These are phyloP conservation scores for Cyaniris semiargus DNA, from an alignment of 2,888 invertebrate species.

Conservation along the genomic window DNA sequence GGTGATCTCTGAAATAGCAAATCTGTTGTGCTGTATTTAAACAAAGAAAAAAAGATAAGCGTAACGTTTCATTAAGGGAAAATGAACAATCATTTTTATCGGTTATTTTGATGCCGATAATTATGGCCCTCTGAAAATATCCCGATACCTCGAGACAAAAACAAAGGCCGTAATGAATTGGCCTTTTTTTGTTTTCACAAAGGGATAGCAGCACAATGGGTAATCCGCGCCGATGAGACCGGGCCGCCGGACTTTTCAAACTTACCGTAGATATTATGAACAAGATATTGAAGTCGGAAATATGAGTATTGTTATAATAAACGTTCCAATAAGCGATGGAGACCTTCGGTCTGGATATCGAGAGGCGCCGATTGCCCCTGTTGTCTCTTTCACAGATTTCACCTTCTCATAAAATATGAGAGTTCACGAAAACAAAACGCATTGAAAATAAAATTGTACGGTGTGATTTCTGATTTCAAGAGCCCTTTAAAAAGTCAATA, in stretches of 20 bases:
- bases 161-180: conserved; percentile 41
- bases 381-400: background rate
- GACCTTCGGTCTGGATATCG: background rate
- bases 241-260: conserved; percentile 41
- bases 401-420: background rate
- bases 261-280: conserved; percentile 36
- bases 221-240: conserved; percentile 40
- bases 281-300: conserved; percentile 19
- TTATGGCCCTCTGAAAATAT: conserved; percentile 38
- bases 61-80: conserved; percentile 26
- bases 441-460: background rate
- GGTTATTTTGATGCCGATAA: conserved; percentile 37
- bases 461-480: background rate
- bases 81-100: conserved; percentile 27
- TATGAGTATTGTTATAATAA: conserved; percentile 19
- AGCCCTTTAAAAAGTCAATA: background rate
- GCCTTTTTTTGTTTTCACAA: conserved; percentile 41
- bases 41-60: conserved; percentile 29
- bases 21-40: conserved; percentile 3
- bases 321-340: background rate
- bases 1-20: background rate
- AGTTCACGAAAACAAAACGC: background rate
- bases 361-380: conserved; percentile 4
- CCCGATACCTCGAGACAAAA: conserved; percentile 39
- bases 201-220: conserved; percentile 41